Base-by-base conservation (phyloP, 2,113 vertebrate genomes). In the Malurus elegans region DNA sequence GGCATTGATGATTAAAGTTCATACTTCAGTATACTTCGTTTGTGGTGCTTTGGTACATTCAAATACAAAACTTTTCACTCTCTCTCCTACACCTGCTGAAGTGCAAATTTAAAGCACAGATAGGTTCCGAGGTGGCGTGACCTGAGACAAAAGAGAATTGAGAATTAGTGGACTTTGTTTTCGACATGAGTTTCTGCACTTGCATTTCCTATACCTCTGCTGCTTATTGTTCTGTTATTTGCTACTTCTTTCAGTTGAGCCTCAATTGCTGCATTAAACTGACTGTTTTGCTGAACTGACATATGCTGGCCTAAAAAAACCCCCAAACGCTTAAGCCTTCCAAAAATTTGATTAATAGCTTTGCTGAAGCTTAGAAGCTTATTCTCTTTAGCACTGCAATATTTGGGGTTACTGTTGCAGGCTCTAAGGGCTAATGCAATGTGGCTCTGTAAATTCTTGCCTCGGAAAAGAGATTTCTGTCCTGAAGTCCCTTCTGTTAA, bases 301-400 rank as follows among this genome's bases (percentile, higher is more conserved):
- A 75, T 14, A 57, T 42, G 25, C 19, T 71, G 29, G 10, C 32
- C 44, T 72, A 44, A 56, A 86, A 65, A 80, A 65, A 47, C 9
- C 0, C 0, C 6, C 2, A 14, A 38, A 1, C 1, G 25, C 9
- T 56, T 64, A 67, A 74, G 7, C 21, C 20, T 60, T 89, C 3
- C 7, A 51, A 57, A 89, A 88, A 34, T 14, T 65, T 79, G 23
- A 3, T 61, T 86, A 53, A 28, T 67, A 14, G 9, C 32, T 90
- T 79, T 76, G 10, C 45, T n/a, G 36, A 88, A 50, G 8, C 76
- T 85, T n/a, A 5, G n/a, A 51, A 72, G 18, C 17, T 29, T 56
- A 8, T 81, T n/a, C 7, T 12, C 5, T 5, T 79, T 72, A 65
- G 29, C 5, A 9, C 14, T 82, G 23, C n/a, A 76, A 1, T 79